phyloP scores from a whole-genome alignment of 2,797 vertebrate species.

The Monodelphis domestica region DNA sequence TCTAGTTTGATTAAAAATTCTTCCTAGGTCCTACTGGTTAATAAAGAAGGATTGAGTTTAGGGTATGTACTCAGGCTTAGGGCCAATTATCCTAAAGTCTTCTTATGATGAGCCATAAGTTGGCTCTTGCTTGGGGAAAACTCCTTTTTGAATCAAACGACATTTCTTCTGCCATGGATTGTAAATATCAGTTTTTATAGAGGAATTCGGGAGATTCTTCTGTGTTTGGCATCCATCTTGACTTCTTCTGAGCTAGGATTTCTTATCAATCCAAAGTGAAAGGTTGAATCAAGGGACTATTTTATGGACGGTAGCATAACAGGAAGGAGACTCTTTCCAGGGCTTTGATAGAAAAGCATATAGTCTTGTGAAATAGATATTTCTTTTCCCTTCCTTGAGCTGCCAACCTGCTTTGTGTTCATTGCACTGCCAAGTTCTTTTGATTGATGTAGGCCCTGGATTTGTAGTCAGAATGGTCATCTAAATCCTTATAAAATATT shows the following conservation, averaged over 20 bases:
- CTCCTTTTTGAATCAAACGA: conserved; percentile 56
- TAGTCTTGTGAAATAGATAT: conserved; percentile 66
- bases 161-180: conserved; percentile 26
- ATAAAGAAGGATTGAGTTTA: conserved; percentile 12
- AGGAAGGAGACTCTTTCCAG: conserved; percentile 67
- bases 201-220: conserved; percentile 73
- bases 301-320: conserved; percentile 54
- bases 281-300: conserved; percentile 40
- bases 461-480: conserved; percentile 71
- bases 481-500: conserved; percentile 78
- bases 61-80: neutral
- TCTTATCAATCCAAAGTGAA: conserved; percentile 65
- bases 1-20: conserved; percentile 25
- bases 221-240: conserved; percentile 71
- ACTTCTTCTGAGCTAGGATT: conserved; percentile 58
- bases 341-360: conserved; percentile 15
- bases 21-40: neutral
- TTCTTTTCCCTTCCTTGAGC: conserved; percentile 77
- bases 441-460: conserved; percentile 67
- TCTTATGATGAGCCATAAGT: conserved; percentile 27
- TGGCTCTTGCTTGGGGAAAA: conserved; percentile 37
- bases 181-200: conserved; percentile 51
- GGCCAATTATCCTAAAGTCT: conserved; percentile 15
- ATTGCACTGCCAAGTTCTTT: conserved; percentile 70
- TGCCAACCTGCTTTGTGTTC: conserved; percentile 65